phyloP scores from a whole-genome alignment of 2,113 vertebrate genomes.

The Strix uralensis region DNA sequence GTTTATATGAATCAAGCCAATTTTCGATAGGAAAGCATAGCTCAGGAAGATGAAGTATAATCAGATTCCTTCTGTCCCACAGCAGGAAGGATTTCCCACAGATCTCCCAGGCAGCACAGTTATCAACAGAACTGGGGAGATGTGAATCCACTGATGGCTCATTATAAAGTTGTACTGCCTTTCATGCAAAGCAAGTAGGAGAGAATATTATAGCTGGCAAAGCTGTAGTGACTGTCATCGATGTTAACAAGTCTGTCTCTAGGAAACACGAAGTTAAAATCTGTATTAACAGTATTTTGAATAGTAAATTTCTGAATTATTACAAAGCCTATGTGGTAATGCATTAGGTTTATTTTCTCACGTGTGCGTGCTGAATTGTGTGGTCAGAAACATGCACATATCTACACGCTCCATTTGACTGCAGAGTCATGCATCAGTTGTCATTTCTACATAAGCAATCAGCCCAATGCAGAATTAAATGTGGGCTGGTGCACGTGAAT shows the following conservation, averaged over 20 bases:
- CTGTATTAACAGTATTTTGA: neutral
- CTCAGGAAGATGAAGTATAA: neutral
- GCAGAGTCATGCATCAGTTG: neutral
- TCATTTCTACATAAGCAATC: neutral
- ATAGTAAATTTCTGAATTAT: neutral
- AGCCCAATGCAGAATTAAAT: neutral
- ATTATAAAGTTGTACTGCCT: neutral
- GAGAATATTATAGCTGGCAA: neutral
- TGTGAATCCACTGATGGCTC: neutral
- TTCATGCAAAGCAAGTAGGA: neutral
- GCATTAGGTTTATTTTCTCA: neutral
- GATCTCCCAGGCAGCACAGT: neutral
- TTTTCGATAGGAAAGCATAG: neutral
- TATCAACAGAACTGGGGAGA: neutral
- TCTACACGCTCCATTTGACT: neutral
- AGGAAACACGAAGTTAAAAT: neutral
- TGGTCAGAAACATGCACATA: neutral
- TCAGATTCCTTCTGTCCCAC: neutral
- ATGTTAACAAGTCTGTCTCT: neutral
- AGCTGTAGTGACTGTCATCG: accelerated
- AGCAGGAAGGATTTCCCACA: neutral
- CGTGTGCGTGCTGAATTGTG: neutral
- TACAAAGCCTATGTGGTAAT: neutral
- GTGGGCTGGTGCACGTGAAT: neutral
- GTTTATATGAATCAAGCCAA: neutral